Percentiles rank a stretch among this genome's conserved stretches.
phyloP scores from a whole-genome alignment of 2,113 vertebrate species.

The Myotis davidii region DNA sequence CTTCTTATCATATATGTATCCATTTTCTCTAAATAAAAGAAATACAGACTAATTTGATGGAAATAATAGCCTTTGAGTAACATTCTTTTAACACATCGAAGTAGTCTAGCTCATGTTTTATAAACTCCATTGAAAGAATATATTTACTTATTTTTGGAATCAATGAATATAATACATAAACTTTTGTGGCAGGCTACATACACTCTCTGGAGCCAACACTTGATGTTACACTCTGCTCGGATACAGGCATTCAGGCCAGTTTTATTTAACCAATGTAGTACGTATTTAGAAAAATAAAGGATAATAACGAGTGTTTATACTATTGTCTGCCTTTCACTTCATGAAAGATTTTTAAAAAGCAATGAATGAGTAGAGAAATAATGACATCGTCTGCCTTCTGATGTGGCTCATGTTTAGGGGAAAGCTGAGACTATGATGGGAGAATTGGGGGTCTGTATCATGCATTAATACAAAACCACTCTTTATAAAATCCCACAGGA shows the following conservation, averaged over 20 bases:
- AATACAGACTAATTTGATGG: not conserved
- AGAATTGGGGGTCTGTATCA: not conserved
- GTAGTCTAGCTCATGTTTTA: not conserved
- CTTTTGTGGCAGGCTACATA: not conserved
- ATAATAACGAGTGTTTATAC: not conserved
- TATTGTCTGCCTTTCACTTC: slow-evolving; percentile 1
- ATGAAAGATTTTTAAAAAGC: not conserved
- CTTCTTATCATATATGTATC: not conserved
- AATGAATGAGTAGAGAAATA: slow-evolving; percentile 1
- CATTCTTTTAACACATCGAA: not conserved
- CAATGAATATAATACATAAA: not conserved
- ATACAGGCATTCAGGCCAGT: not conserved
- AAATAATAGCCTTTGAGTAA: not conserved
- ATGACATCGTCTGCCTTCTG: not conserved
- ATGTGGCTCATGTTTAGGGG: not conserved
- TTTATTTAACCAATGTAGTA: slow-evolving; percentile 18
- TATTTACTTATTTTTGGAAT: not conserved
- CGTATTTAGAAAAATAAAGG: slow-evolving; percentile 35
- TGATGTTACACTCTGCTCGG: not conserved
- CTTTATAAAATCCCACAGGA: slow-evolving; percentile 36
- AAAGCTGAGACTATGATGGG: slow-evolving; percentile 22
- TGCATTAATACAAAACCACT: slow-evolving; percentile 45
- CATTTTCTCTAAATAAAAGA: not conserved
- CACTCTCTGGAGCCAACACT: not conserved
- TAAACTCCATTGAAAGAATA: not conserved